Conservation (phyloP, 1,140 invertebrate genomes). For the Octopus sinensis region DNA sequence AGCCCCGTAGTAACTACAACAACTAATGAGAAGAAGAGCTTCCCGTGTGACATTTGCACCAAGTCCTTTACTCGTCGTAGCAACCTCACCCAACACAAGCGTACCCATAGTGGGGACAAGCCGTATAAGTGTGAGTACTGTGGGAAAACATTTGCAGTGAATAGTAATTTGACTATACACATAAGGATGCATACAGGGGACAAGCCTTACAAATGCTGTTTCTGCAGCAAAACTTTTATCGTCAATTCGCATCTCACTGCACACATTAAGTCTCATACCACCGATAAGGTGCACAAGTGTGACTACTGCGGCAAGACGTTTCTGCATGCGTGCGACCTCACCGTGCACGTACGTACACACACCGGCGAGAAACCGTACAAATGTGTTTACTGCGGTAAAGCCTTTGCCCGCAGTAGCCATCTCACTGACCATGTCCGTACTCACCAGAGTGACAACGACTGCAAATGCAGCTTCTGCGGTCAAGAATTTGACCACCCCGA, state of each 20-base stretch:
- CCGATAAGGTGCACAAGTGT: slow-evolving; percentile 76
- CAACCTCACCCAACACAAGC: background rate
- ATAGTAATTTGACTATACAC: slow-evolving; percentile 78
- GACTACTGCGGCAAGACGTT: slow-evolving; percentile 87
- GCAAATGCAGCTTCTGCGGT: slow-evolving; percentile 81
- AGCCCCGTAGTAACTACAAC: background rate
- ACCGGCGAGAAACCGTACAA: slow-evolving; percentile 76
- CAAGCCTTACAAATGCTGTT: slow-evolving; percentile 71
- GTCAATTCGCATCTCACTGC: slow-evolving; percentile 13
- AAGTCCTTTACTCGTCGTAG: background rate
- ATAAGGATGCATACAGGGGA: slow-evolving; percentile 78
- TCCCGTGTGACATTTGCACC: slow-evolving; percentile 13
- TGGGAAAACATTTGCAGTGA: slow-evolving; percentile 82
- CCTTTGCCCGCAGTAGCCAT: slow-evolving; percentile 85
- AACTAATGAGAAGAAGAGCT: background rate
- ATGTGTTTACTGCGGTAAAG: slow-evolving; percentile 70
- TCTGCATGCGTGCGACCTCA: slow-evolving; percentile 80
- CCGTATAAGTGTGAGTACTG: slow-evolving; percentile 84
- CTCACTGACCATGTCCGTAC: slow-evolving; percentile 73
- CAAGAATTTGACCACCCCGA: background rate
- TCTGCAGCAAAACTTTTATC: slow-evolving; percentile 64
- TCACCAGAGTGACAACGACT: slow-evolving; percentile 58
- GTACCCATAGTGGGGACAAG: slow-evolving; percentile 21
- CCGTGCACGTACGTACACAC: slow-evolving; percentile 74
- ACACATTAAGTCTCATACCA: slow-evolving; percentile 73